A percentile compares a stretch with the other conserved stretches of the same genome.
phyloP scores from a whole-genome alignment of 2,888 invertebrate species.

The Philonicus albiceps region DNA sequence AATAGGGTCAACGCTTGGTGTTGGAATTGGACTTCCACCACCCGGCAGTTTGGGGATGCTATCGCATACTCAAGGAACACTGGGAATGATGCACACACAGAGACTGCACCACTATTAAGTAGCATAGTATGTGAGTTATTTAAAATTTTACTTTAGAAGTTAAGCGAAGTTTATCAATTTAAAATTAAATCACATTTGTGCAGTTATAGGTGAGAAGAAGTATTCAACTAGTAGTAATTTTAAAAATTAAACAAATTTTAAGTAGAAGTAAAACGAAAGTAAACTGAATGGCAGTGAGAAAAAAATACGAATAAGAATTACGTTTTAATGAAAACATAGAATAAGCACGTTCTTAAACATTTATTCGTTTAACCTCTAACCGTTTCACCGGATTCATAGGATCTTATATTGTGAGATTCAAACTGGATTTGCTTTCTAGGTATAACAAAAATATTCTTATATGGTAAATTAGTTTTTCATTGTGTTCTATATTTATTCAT shows the following conservation, averaged over 20 bases:
- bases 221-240: neutral
- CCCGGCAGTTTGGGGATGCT: constrained; percentile 53
- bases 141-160: neutral
- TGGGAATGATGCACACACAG: constrained; percentile 57
- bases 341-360: neutral
- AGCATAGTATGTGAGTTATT: neutral
- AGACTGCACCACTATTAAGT: constrained; percentile 58
- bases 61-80: constrained; percentile 55
- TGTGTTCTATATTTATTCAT: too few species aligned
- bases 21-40: constrained; percentile 54
- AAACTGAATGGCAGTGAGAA: too few species aligned
- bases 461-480: too few species aligned
- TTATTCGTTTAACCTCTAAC: too few species aligned
- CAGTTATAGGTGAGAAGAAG: neutral
- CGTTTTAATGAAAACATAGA: too few species aligned
- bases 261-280: neutral
- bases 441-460: too few species aligned
- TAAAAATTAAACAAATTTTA: neutral
- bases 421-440: too few species aligned
- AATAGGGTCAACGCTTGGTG: constrained; percentile 54
- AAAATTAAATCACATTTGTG: neutral
- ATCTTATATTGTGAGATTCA: too few species aligned
- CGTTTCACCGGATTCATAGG: too few species aligned
- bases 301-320: too few species aligned
- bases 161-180: neutral